These are phyloP conservation scores for Dinomys branickii DNA, from an alignment of 2,113 vertebrate genomes.

Conservation along the genomic window DNA sequence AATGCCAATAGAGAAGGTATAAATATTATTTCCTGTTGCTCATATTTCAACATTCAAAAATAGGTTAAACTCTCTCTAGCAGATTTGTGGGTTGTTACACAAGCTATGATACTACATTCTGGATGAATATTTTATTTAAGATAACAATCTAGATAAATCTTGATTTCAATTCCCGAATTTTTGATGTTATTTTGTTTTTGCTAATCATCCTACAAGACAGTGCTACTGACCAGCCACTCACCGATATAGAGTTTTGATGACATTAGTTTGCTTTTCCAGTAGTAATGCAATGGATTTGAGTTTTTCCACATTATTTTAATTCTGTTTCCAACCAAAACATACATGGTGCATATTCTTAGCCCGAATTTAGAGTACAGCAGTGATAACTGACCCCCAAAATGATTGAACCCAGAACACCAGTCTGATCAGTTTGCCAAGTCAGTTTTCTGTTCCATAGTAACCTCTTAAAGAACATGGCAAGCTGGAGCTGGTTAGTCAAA, in stretches of 20 bases:
- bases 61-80: neutral
- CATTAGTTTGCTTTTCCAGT: conserved; percentile 30
- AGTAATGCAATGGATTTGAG: conserved; percentile 14
- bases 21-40: conserved; percentile 54
- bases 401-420: conserved; percentile 41
- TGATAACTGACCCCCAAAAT: conserved; percentile 52
- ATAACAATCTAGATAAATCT: conserved; percentile 18
- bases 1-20: conserved; percentile 45
- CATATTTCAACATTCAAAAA: conserved; percentile 57
- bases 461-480: conserved; percentile 32
- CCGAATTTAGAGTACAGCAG: conserved; percentile 33
- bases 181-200: conserved; percentile 19
- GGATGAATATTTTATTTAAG: neutral
- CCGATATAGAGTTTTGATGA: neutral
- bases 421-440: conserved; percentile 33
- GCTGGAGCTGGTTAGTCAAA: conserved; percentile 46
- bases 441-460: conserved; percentile 40
- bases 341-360: neutral
- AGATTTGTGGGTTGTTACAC: neutral
- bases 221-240: neutral
- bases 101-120: neutral
- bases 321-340: conserved; percentile 32
- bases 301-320: conserved; percentile 40
- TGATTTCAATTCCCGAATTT: conserved; percentile 17
- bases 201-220: neutral